Base-by-base conservation (phyloP, 2,797 vertebrate genomes). In the Xenentodon cancila region DNA sequence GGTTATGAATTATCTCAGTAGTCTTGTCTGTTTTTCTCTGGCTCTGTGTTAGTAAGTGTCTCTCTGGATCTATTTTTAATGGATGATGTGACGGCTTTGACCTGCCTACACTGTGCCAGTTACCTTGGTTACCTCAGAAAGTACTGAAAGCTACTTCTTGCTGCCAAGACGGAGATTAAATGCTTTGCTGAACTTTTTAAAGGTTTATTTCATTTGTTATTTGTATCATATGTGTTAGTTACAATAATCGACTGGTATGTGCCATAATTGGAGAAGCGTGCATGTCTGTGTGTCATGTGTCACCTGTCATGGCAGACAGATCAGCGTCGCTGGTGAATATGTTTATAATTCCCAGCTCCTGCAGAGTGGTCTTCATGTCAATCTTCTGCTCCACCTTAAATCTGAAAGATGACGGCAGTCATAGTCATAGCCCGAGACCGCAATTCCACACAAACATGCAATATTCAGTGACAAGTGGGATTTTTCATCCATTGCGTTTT, bases 371-470 rank as follows among this genome's bases (percentile, higher is more conserved):
- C 79, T 91, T 97, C 89, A 99, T 89, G 88, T 99, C 96, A 53
- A 97, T 92, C 85, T 92, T 96, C 86, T 99, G 96, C 78, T 98
- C 97, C 73, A 98, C 94, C 75, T 97, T 97, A 84, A 99, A 99
- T 88, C 98, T 99, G 76, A 34, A 73, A 7, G 34, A 1, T 5
- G 32, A 40, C 57, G 46, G 53, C 7, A 21, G 37, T 18, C 5
- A 15, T 12, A 13, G 11, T 42, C 21, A 53, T 17, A 17, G 11
- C 27, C 5, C 44, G 43, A 58, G 21, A n/a, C 42, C 2, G 11
- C 3, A 15, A 13, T 40, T 40, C 4, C 15, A 40, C 37, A 15
- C 37, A 40, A 40, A 40, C 37, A 40, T 40, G 37, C 15, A 15
- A 40, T 15, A 15, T 40, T 13, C 4, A 40, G 4, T 40, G 37